These are phyloP conservation scores for Wasmannia auropunctata DNA, from an alignment of 1,140 invertebrate genomes.

Conservation along the genomic window DNA sequence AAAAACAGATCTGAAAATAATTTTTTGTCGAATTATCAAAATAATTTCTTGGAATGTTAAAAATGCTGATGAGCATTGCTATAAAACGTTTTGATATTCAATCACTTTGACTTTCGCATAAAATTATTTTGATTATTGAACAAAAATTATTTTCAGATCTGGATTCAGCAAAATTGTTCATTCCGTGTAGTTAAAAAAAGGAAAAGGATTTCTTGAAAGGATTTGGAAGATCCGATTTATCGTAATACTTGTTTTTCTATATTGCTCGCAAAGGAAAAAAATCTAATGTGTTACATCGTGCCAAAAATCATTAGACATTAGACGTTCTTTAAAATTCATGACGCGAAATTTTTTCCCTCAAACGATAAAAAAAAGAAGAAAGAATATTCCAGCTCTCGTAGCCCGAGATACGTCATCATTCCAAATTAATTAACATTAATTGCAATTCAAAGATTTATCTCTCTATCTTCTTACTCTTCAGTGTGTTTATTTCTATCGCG, in stretches of 20 bases:
- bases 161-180: no score
- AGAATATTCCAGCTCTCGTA: not conserved
- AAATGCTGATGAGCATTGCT: no score
- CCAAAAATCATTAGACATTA: not conserved
- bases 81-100: no score
- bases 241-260: not conserved
- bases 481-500: not conserved
- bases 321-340: not conserved
- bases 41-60: no score
- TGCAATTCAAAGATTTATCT: not conserved
- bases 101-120: no score
- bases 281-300: not conserved
- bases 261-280: not conserved
- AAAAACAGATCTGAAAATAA: no score
- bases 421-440: constrained; percentile 6
- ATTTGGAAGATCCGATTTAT: not conserved
- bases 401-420: not conserved
- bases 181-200: no score
- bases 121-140: no score
- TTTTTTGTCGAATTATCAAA: no score
- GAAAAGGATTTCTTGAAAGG: not conserved
- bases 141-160: no score
- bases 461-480: no score
- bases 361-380: not conserved
- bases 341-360: no score